These are phyloP conservation scores for Trilocha varians DNA, from an alignment of 2,888 invertebrate genomes.

Conservation along the genomic window DNA sequence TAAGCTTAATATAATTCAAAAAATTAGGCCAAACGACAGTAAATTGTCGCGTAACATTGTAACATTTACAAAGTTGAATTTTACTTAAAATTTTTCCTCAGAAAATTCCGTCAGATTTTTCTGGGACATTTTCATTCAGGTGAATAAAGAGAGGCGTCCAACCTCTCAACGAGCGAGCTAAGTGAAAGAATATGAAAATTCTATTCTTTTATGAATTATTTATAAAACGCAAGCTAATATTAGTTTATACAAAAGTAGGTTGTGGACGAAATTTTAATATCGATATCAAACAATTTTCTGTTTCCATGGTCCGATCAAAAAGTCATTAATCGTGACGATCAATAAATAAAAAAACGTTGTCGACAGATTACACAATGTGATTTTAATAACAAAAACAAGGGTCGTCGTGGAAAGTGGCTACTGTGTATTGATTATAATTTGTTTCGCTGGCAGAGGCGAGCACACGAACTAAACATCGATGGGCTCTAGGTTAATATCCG, in stretches of 20 bases:
- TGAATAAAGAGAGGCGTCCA: conserved; percentile 16
- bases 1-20: no score
- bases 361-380: neutral
- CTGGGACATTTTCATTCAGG: conserved; percentile 17
- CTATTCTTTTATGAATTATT: conserved; percentile 39
- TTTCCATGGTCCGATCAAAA: no score
- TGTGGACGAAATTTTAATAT: no score
- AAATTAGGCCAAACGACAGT: no score
- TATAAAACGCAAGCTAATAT: conserved; percentile 12
- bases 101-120: no score
- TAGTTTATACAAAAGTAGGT: neutral
- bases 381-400: conserved; percentile 23
- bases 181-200: conserved; percentile 39
- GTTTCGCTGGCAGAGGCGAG: conserved; percentile 19
- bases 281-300: no score
- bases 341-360: neutral
- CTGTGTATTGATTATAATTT: conserved; percentile 26
- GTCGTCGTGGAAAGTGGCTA: conserved; percentile 23
- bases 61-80: no score
- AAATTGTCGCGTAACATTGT: no score
- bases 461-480: conserved; percentile 16
- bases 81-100: no score
- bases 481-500: conserved; percentile 24
- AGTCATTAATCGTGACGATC: neutral
- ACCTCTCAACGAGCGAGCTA: conserved; percentile 20